Percentiles rank a stretch among this genome's conserved stretches.
These are phyloP conservation scores for Sardina pilchardus DNA, from an alignment of 2,113 vertebrate species.

Conservation along the genomic window DNA sequence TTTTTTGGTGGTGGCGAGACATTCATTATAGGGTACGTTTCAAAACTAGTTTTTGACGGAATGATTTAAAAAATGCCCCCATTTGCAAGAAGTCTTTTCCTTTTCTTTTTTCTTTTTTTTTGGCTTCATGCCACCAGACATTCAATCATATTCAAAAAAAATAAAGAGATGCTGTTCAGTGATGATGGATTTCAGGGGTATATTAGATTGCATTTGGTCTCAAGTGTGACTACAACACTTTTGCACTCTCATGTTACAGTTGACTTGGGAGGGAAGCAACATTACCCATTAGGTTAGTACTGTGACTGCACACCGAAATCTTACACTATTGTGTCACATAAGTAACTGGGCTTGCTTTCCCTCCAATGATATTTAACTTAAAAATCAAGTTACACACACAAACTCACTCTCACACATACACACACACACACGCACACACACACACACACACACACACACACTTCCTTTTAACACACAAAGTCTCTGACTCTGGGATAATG, in stretches of 20 bases:
- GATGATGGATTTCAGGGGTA: neutral
- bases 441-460: neutral
- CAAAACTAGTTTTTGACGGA: neutral
- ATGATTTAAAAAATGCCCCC: constrained; percentile 6
- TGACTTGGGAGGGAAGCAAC: neutral
- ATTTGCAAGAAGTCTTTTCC: neutral
- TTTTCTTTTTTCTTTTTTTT: no score
- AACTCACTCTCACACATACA: neutral
- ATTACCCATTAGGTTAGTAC: constrained; percentile 11
- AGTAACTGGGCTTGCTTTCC: constrained; percentile 5
- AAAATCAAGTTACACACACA: neutral
- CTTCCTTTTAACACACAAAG: constrained; percentile 9
- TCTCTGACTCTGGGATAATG: constrained; percentile 4
- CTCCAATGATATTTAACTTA: constrained; percentile 19
- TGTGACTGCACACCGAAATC: constrained; percentile 17
- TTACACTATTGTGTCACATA: constrained; percentile 7
- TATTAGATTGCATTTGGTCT: constrained; percentile 27
- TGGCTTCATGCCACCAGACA: neutral
- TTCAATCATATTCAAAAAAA: neutral
- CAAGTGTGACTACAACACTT: constrained; percentile 35
- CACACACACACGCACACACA: neutral
- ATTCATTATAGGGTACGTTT: neutral
- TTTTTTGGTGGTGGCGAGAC: neutral
- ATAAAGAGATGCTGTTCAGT: neutral
- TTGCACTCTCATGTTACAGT: constrained; percentile 20